A percentile compares a stretch with the other conserved stretches of the same genome.
phyloP scores from a whole-genome alignment of 1,140 invertebrate species.

The Stenopsyche tienmushanensis region DNA sequence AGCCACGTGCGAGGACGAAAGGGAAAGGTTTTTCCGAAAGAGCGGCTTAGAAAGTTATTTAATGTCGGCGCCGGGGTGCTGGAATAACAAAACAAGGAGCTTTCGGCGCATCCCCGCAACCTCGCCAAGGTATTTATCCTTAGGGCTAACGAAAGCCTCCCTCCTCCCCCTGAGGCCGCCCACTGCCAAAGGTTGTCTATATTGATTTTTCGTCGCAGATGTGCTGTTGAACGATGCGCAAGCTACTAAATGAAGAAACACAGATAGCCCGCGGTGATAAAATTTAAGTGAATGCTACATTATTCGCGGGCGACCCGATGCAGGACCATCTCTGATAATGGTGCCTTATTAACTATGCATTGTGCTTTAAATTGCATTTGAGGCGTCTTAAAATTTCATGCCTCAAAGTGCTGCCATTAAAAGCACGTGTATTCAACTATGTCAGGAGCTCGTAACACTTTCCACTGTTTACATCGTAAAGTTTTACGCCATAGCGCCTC shows the following conservation, averaged over 20 bases:
- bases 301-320: conserved; percentile 12
- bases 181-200: conserved; percentile 39
- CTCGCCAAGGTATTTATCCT: conserved; percentile 42
- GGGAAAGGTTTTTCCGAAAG: background rate
- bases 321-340: conserved; percentile 14
- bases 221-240: conserved; percentile 35
- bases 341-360: conserved; percentile 31
- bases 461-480: no score
- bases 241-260: conserved; percentile 14
- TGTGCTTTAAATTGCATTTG: no score
- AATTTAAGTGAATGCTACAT: conserved; percentile 31
- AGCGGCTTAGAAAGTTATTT: conserved; percentile 8
- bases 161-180: background rate
- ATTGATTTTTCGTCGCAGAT: conserved; percentile 42
- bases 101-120: conserved; percentile 23
- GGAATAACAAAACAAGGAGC: conserved; percentile 7
- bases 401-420: no score
- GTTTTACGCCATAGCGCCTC: no score
- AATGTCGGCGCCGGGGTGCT: conserved; percentile 2
- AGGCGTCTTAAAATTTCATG: no score
- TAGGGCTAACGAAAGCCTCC: conserved; percentile 38
- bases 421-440: no score
- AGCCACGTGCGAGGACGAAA: background rate
- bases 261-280: conserved; percentile 7
- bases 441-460: no score